phyloP scores from a whole-genome alignment of 2,888 invertebrate species.

The Corythucha ciliata region DNA sequence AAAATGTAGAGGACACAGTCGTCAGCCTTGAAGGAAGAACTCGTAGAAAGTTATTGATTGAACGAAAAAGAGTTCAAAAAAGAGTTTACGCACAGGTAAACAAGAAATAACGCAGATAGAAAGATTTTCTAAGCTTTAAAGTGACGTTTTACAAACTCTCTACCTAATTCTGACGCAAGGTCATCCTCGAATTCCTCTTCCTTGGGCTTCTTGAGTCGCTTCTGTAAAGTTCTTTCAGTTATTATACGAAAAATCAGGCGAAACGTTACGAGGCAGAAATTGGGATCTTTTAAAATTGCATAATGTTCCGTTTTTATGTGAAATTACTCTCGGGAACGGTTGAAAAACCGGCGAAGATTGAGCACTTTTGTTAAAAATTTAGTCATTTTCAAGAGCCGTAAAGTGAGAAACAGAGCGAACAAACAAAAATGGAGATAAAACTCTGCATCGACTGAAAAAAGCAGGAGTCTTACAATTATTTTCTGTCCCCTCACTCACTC shows the following conservation, averaged over 20 bases:
- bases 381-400: too few species aligned
- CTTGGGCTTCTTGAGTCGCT: conserved; percentile 30
- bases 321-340: not conserved
- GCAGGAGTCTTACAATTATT: too few species aligned
- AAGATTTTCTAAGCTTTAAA: conserved; percentile 16
- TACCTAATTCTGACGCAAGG: conserved; percentile 17
- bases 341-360: not conserved
- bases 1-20: not conserved
- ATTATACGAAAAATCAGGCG: too few species aligned
- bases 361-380: not conserved
- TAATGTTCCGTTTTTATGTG: not conserved
- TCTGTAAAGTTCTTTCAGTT: conserved; percentile 27
- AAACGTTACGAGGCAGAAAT: too few species aligned
- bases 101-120: conserved; percentile 15
- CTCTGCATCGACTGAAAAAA: too few species aligned
- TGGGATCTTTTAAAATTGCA: too few species aligned
- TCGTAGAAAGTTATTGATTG: too few species aligned
- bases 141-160: too few species aligned
- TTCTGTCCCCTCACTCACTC: too few species aligned
- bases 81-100: conserved; percentile 5
- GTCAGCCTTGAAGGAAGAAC: too few species aligned
- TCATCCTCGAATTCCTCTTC: conserved; percentile 24
- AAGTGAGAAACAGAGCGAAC: too few species aligned
- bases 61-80: conserved; percentile 10
- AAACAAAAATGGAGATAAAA: too few species aligned